Conservation (phyloP, 2,113 vertebrate genomes). For the Nibea coibor region DNA sequence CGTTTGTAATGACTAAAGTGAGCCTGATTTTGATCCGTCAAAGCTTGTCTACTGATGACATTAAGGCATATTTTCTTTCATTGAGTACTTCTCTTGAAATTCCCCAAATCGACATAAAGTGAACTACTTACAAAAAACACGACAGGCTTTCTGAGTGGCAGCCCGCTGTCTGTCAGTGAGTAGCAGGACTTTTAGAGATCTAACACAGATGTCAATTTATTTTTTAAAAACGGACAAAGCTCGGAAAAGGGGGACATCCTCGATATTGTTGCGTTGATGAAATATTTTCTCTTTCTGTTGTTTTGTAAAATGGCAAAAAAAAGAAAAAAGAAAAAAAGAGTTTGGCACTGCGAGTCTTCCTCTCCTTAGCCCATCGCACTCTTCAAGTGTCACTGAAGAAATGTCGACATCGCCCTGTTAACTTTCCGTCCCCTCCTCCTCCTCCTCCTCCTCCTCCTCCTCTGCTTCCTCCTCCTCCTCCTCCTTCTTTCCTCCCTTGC, state of each 20-base stretch:
- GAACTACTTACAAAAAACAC: slow-evolving; percentile 59
- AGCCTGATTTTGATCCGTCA: slow-evolving; percentile 50
- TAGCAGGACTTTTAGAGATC: slow-evolving; percentile 40
- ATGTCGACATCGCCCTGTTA: slow-evolving; percentile 60
- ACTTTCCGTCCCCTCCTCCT: slow-evolving; percentile 56
- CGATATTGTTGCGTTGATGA: slow-evolving; percentile 53
- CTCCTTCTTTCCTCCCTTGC: slow-evolving; percentile 42
- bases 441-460: slow-evolving; percentile 37
- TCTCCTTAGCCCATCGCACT: slow-evolving; percentile 70
- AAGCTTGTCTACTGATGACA: slow-evolving; percentile 57
- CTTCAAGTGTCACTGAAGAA: slow-evolving; percentile 74
- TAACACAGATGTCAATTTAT: slow-evolving; percentile 43
- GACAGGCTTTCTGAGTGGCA: slow-evolving; percentile 25
- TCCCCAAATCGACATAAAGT: slow-evolving; percentile 46
- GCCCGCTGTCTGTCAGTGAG: slow-evolving; percentile 31
- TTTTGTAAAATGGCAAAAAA: slow-evolving; percentile 61
- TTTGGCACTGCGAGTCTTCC: slow-evolving; percentile 66
- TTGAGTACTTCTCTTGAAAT: slow-evolving; percentile 33
- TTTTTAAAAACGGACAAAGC: slow-evolving; percentile 60
- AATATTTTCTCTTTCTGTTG: slow-evolving; percentile 64
- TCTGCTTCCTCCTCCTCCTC: slow-evolving; percentile 31
- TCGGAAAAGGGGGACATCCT: slow-evolving; percentile 52
- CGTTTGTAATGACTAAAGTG: slow-evolving; percentile 30
- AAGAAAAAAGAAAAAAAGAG: slow-evolving; percentile 35
- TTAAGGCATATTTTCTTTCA: slow-evolving; percentile 74